Evolutionary conservation across 2,797 vertebrate genomes (phyloP), one percentile per base, ranked within the genome.

Genomic region (Rhinella marina): DNA sequence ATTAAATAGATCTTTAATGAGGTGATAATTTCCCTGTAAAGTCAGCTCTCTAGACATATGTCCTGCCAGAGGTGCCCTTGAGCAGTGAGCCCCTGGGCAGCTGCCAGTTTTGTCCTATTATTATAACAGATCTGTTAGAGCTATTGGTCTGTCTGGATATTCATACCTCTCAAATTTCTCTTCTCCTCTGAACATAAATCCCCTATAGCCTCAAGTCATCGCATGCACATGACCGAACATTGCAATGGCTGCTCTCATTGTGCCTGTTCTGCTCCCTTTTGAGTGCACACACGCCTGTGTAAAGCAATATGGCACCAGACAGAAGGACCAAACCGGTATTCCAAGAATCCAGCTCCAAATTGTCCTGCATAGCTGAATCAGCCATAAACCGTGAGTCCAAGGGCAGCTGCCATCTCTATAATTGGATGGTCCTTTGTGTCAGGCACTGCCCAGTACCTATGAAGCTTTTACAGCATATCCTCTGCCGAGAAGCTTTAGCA

Each of bases 11-110:
- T 66, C 11, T 54, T 48, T 82, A 82, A 84, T 48, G 82, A 59
- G 82, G 68, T 75, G 82, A 41, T 61, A 84, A 75, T 59, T 32
- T 48, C 68, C 54, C 54, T 59, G 82, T 57, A 32, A 73, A 72
- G 2, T 85, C 57, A n/a, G 29, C 32, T n/a, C 29, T 75, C 52
- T 61, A 41, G 83, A 85, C 7, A 56, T 72, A 21, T 56, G 1
- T 27, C n/a, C 41, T n/a, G 41, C 19, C 48, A 61, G 57, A 85
- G 56, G 57, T 62, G 83, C 41, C 83, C 83, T 85, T 85, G 56
- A 62, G 25, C 59, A 64, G 73, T 27, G 16, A 3, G 41, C 32
- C 56, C 57, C 70, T 59, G 32, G 52, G 29, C 57, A 62, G 72
- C 84, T 61, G 41, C 84, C 73, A 77, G 21, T 17, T 21, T 27